phyloP scores from a whole-genome alignment of 2,888 invertebrate species.

The Alcis repandata region DNA sequence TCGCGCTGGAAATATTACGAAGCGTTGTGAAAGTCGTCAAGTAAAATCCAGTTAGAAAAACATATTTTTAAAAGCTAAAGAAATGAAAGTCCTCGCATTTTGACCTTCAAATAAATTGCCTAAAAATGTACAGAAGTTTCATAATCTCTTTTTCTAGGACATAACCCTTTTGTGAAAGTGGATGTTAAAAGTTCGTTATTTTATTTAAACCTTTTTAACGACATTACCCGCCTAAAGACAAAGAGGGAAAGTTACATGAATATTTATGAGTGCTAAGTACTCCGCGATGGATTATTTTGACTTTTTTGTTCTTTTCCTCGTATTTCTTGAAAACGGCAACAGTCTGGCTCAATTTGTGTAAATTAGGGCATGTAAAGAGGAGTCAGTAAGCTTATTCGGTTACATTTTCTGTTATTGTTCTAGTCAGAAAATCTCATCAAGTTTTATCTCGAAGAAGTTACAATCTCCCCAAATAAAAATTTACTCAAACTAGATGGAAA shows the following conservation, averaged over 20 bases:
- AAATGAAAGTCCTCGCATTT: neutral
- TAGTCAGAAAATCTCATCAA: neutral
- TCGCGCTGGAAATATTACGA: neutral
- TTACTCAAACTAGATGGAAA: too few relatives aligned
- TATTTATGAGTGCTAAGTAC: conserved; percentile 46
- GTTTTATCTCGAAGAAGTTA: neutral
- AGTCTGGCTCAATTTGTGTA: conserved; percentile 34
- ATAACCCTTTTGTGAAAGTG: conserved; percentile 1
- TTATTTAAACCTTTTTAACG: conserved; percentile 33
- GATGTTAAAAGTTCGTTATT: conserved; percentile 15
- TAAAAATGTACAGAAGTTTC: conserved; percentile 4
- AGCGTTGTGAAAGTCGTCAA: neutral
- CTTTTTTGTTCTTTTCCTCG: conserved; percentile 39
- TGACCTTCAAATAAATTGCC: conserved; percentile 4
- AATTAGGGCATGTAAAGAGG: conserved; percentile 27
- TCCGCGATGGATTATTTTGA: conserved; percentile 45
- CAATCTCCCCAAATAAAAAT: neutral
- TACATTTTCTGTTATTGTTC: too few relatives aligned
- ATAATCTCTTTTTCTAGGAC: conserved; percentile 8
- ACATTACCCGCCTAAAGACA: conserved; percentile 39
- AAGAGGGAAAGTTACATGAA: conserved; percentile 44
- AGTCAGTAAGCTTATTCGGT: neutral
- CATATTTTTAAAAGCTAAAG: neutral
- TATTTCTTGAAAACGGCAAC: conserved; percentile 37
- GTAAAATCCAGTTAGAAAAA: neutral